Percentiles rank a stretch among this genome's conserved stretches.
Evolutionary conservation across 2,113 vertebrate genomes (phyloP).

Genomic region (Bucco capensis): DNA sequence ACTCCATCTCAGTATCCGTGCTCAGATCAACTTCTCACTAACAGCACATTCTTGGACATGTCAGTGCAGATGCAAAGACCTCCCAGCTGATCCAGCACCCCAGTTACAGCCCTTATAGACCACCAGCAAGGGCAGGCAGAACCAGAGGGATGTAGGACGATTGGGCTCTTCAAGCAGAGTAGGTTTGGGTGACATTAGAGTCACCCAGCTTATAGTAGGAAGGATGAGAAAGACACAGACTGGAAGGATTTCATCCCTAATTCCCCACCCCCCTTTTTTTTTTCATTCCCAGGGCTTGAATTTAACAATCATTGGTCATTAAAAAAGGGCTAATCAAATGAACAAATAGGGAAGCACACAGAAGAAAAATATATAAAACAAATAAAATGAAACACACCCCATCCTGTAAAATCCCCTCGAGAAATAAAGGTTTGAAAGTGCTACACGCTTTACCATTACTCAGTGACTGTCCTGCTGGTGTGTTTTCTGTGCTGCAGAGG

Average conservation of each 20-base stretch:
- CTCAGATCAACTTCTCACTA: slow-evolving; percentile 4
- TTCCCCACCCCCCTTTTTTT: neutral
- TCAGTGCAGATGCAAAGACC: neutral
- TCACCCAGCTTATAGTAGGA: neutral
- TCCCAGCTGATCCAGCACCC: neutral
- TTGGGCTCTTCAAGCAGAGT: slow-evolving; percentile 1
- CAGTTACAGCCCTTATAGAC: neutral
- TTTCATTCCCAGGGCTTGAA: slow-evolving; percentile 56
- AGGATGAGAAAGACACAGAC: neutral
- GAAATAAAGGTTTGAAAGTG: slow-evolving; percentile 72
- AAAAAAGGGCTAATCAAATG: neutral
- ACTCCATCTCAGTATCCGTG: neutral
- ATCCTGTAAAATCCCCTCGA: neutral
- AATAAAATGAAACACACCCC: neutral
- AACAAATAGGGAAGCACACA: neutral
- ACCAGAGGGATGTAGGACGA: neutral
- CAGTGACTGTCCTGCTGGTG: slow-evolving; percentile 31
- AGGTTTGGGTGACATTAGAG: neutral
- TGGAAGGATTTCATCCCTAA: neutral
- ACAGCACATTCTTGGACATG: neutral
- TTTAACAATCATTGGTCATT: slow-evolving; percentile 51
- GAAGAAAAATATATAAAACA: neutral
- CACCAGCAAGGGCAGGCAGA: slow-evolving; percentile 38
- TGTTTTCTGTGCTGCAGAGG: slow-evolving; percentile 62
- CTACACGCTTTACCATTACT: slow-evolving; percentile 62